phyloP scores from a whole-genome alignment of 1,140 invertebrate species.

The Magallana angulata region DNA sequence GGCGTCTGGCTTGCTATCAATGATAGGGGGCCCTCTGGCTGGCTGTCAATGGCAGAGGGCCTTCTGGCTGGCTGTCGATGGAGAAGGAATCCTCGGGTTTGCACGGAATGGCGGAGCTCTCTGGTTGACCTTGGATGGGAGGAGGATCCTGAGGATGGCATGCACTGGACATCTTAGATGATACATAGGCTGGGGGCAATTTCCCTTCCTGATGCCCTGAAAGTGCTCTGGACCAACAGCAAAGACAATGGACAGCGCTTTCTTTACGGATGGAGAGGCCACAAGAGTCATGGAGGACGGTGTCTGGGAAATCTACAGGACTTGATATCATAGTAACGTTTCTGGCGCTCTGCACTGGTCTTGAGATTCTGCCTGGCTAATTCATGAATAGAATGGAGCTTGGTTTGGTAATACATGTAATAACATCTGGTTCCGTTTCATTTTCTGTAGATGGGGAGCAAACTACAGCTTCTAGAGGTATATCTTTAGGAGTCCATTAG shows the following conservation, averaged over 20 bases:
- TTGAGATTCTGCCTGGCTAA: conserved; percentile 39
- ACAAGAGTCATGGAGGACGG: too few species aligned
- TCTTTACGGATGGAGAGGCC: too few species aligned
- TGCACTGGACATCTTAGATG: too few species aligned
- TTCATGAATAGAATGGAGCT: conserved; percentile 37
- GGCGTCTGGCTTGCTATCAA: background rate
- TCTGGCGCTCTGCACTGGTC: conserved; percentile 13
- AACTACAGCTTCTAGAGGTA: conserved; percentile 48
- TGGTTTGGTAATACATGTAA: conserved; percentile 11
- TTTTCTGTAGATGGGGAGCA: background rate
- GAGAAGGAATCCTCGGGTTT: conserved; percentile 7
- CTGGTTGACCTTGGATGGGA: background rate
- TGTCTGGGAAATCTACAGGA: background rate
- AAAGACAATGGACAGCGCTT: background rate
- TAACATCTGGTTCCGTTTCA: background rate
- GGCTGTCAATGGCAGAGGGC: background rate
- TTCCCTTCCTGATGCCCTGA: background rate
- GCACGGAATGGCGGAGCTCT: background rate
- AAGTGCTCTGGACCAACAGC: background rate
- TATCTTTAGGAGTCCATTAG: too few species aligned
- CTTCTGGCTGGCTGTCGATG: background rate
- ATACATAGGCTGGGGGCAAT: too few species aligned
- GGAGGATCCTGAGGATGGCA: too few species aligned
- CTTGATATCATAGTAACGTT: background rate
- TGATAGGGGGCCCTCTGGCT: background rate